Conservation (phyloP, 2,113 vertebrate genomes). For the Isurus oxyrinchus region DNA sequence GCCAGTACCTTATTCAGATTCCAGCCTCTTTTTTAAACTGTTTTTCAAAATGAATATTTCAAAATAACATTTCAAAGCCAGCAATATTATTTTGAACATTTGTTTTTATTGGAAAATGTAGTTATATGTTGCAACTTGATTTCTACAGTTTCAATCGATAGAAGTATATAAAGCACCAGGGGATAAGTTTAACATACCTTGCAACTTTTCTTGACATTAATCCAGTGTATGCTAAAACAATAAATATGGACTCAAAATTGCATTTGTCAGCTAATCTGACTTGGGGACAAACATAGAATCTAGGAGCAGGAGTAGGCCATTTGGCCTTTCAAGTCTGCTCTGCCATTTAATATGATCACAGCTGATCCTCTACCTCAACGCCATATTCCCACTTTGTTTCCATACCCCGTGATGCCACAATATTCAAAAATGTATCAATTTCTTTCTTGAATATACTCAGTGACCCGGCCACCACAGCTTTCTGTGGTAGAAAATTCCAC, state of each 20-base stretch:
- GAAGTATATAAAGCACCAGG: not conserved
- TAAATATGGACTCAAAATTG: not conserved
- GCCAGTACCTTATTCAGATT: not conserved
- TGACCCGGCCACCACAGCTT: too few relatives aligned
- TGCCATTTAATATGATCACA: too few relatives aligned
- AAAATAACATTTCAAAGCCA: not conserved
- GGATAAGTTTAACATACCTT: not conserved
- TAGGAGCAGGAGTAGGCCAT: too few relatives aligned
- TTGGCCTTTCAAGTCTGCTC: too few relatives aligned
- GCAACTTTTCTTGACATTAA: not conserved
- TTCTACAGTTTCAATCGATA: not conserved
- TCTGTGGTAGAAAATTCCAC: too few relatives aligned
- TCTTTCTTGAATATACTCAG: too few relatives aligned
- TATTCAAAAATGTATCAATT: too few relatives aligned
- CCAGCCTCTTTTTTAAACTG: not conserved
- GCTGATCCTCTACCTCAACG: too few relatives aligned
- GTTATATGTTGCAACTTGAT: not conserved
- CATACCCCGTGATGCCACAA: too few relatives aligned
- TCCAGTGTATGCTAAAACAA: not conserved
- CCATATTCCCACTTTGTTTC: too few relatives aligned
- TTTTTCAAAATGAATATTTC: not conserved
- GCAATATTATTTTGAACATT: not conserved
- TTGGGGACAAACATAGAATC: not conserved
- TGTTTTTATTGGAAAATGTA: not conserved
- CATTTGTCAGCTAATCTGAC: not conserved